A percentile compares a stretch with the other conserved stretches of the same genome.
Evolutionary conservation across 2,797 vertebrate species (phyloP).

Genomic region (Oreochromis grahami): DNA sequence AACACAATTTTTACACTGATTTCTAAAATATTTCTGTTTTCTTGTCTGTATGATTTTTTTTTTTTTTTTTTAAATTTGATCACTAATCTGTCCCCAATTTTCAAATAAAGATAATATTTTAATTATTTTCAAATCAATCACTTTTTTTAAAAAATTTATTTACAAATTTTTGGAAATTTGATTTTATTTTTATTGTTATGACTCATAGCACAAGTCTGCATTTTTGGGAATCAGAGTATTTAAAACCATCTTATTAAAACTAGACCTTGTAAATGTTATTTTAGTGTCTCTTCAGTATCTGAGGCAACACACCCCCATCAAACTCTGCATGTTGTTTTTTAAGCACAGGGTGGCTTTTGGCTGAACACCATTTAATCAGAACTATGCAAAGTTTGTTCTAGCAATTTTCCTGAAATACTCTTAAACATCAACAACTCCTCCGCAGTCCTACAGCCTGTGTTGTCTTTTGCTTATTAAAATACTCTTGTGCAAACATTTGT

Average conservation of each 20-base stretch:
- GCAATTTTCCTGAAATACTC: conserved; percentile 26
- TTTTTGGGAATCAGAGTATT: background rate
- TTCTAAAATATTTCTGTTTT: background rate
- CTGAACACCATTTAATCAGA: conserved; percentile 11
- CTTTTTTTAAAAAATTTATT: background rate
- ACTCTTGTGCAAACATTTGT: background rate
- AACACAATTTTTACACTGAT: background rate
- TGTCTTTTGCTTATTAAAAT: background rate
- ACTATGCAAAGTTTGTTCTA: conserved; percentile 9
- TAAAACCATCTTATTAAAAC: background rate
- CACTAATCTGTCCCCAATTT: background rate
- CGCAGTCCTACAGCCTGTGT: conserved; percentile 11
- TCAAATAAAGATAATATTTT: background rate
- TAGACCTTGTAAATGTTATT: background rate
- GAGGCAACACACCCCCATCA: background rate
- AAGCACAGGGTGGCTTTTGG: background rate
- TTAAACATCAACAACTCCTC: conserved; percentile 8
- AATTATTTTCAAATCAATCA: background rate
- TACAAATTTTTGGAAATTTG: background rate
- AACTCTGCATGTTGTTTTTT: background rate
- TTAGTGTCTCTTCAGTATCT: background rate
- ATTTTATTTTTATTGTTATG: background rate
- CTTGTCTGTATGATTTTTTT: background rate
- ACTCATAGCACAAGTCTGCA: background rate
- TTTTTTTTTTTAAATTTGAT: background rate